Evolutionary conservation across 2,888 invertebrate genomes (phyloP).

Genomic region (Galeopsomyia nigrocyanea): DNA sequence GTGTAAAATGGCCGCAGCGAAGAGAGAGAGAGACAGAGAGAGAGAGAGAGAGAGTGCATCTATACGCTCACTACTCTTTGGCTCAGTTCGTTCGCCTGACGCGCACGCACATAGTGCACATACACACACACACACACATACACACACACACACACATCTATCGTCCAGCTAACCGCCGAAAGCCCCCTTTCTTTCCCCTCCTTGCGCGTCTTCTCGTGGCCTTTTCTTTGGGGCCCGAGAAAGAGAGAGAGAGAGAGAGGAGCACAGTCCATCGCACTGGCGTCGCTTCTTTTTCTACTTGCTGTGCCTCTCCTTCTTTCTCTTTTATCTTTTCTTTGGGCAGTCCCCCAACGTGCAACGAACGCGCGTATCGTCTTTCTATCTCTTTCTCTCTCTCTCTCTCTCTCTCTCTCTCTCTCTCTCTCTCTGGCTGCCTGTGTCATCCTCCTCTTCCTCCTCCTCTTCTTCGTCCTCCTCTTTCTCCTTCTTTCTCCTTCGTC

Average conservation of each 20-base stretch:
- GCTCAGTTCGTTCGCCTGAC: slow-evolving; percentile 51
- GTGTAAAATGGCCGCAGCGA: slow-evolving; percentile 37
- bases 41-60: slow-evolving; percentile 4
- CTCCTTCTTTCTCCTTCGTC: slow-evolving; percentile 5
- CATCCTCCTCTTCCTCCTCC: no score
- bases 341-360: slow-evolving; percentile 18
- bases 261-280: slow-evolving; percentile 21
- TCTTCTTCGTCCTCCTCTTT: no score
- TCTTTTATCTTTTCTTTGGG: slow-evolving; percentile 40
- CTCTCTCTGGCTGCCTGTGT: slow-evolving; percentile 1
- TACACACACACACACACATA: neutral
- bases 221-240: slow-evolving; percentile 24
- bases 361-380: slow-evolving; percentile 4
- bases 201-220: slow-evolving; percentile 35
- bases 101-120: neutral
- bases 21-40: no score
- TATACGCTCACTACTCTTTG: slow-evolving; percentile 40
- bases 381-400: slow-evolving; percentile 7
- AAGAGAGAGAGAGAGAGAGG: neutral
- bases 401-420: slow-evolving; percentile 20
- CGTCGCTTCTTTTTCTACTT: slow-evolving; percentile 23
- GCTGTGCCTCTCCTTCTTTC: slow-evolving; percentile 14
- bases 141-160: neutral
- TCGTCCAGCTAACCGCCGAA: slow-evolving; percentile 58
- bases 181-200: slow-evolving; percentile 52